phyloP scores from a whole-genome alignment of 2,888 invertebrate species.

The Strigamia transsilvanica region DNA sequence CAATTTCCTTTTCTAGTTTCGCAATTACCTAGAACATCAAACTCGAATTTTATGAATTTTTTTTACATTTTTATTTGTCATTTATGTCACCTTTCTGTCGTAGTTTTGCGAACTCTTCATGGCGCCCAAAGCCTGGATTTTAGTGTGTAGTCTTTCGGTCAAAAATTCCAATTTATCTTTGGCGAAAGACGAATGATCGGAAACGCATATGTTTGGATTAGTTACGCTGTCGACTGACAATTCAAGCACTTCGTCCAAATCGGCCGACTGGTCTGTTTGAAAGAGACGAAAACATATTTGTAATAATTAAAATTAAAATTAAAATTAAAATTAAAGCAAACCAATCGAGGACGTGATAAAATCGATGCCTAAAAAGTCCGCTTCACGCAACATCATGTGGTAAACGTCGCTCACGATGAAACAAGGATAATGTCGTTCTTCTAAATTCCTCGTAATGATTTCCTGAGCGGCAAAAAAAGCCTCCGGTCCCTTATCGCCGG shows the following conservation, averaged over 20 bases:
- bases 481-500: conserved; percentile 87
- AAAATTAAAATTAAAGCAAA: background rate
- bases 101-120: conserved; percentile 82
- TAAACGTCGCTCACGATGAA: conserved; percentile 88
- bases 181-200: conserved; percentile 83
- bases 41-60: background rate
- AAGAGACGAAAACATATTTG: conserved; percentile 48
- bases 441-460: conserved; percentile 78
- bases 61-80: no score
- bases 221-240: background rate
- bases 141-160: conserved; percentile 84
- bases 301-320: no score
- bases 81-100: conserved; percentile 72
- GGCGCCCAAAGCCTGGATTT: conserved; percentile 83
- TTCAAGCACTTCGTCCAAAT: conserved; percentile 53
- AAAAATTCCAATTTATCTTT: conserved; percentile 82
- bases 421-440: conserved; percentile 87
- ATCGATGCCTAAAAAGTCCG: conserved; percentile 67
- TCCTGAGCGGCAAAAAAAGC: conserved; percentile 88
- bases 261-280: conserved; percentile 51
- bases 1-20: conserved; percentile 83
- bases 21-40: conserved; percentile 69
- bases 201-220: conserved; percentile 59
- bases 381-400: conserved; percentile 74
- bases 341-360: background rate